phyloP scores from a whole-genome alignment of 2,888 invertebrate species.

The Drosophila demipolita region DNA sequence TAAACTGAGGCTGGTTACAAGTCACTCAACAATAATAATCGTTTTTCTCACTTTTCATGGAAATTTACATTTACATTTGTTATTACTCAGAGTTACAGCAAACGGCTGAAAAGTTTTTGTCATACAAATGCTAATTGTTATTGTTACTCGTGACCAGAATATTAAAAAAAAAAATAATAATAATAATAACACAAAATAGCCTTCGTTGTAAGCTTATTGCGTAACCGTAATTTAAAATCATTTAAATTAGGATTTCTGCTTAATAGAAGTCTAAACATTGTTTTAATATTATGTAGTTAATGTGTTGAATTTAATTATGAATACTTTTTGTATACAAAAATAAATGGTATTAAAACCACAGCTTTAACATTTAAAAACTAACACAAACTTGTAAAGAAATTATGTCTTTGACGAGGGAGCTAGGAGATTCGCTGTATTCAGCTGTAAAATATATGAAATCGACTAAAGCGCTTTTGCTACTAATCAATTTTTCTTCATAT shows the following conservation, averaged over 20 bases:
- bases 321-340: neutral
- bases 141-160: slow-evolving; percentile 24
- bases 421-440: neutral
- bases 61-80: neutral
- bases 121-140: slow-evolving; percentile 18
- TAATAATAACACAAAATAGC: neutral
- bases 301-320: neutral
- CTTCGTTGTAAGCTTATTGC: neutral
- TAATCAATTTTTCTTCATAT: neutral
- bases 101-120: neutral
- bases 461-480: neutral
- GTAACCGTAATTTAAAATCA: neutral
- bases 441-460: neutral
- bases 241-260: neutral
- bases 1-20: slow-evolving; percentile 4
- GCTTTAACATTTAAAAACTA: neutral
- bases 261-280: neutral
- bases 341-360: neutral
- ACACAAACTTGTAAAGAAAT: neutral
- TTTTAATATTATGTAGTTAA: neutral
- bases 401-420: neutral
- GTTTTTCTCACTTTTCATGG: neutral
- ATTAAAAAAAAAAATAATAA: neutral
- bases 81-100: neutral
- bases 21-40: neutral